Conservation (phyloP, 2,113 vertebrate genomes). For the Carassius gibelio region DNA sequence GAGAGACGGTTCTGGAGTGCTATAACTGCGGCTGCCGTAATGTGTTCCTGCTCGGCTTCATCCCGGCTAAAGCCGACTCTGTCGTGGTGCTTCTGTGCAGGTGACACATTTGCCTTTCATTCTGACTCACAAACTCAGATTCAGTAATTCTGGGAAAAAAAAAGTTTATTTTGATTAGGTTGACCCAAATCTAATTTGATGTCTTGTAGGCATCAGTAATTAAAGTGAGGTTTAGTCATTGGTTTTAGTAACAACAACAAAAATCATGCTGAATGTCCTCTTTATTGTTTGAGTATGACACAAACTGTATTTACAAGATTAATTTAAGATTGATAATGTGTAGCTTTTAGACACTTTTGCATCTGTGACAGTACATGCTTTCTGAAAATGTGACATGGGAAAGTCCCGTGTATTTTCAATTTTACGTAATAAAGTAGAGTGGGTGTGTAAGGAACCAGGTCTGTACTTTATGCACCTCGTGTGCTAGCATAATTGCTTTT, state of each 20-base stretch:
- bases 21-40: slow-evolving; percentile 98
- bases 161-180: neutral
- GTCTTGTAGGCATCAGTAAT: neutral
- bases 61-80: slow-evolving; percentile 96
- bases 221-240: neutral
- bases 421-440: neutral
- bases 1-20: slow-evolving; percentile 95
- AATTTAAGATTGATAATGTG: neutral
- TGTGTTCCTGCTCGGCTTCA: slow-evolving; percentile 97
- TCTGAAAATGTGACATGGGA: neutral
- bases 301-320: neutral
- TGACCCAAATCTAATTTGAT: neutral
- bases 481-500: slow-evolving; percentile 1
- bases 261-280: neutral
- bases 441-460: neutral
- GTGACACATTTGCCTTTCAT: slow-evolving; percentile 63
- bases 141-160: neutral
- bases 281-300: neutral
- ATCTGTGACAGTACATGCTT: neutral
- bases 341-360: neutral
- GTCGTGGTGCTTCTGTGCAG: slow-evolving; percentile 97
- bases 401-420: neutral
- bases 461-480: neutral
- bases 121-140: neutral
- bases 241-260: neutral